These are phyloP conservation scores for Girardinus metallicus DNA, from an alignment of 2,797 vertebrate genomes.

Conservation along the genomic window DNA sequence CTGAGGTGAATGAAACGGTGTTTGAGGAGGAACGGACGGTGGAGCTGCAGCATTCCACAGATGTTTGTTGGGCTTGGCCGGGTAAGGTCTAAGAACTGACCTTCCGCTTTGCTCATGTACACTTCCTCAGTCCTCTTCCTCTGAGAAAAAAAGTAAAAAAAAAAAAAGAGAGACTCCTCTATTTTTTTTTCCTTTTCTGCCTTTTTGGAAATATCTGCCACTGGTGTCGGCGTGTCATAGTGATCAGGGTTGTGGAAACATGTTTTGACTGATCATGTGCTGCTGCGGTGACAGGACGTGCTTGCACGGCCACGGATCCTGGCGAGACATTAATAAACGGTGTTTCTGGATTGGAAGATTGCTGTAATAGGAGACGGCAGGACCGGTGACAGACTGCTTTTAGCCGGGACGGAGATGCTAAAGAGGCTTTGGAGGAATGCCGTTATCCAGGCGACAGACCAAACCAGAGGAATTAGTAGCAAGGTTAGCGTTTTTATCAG, in stretches of 20 bases:
- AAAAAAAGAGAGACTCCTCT: constrained; percentile 15
- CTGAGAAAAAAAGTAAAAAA: background rate
- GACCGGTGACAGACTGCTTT: background rate
- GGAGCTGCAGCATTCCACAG: constrained; percentile 66
- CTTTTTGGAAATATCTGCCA: constrained; percentile 30
- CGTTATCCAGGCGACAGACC: background rate
- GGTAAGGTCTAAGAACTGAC: constrained; percentile 30
- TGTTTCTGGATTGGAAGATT: constrained; percentile 29
- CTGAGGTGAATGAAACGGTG: constrained; percentile 22
- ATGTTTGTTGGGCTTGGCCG: constrained; percentile 63
- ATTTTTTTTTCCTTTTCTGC: background rate
- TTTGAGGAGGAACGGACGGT: constrained; percentile 12
- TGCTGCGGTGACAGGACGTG: constrained; percentile 26
- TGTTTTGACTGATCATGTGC: constrained; percentile 59
- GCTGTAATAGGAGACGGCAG: constrained; percentile 11
- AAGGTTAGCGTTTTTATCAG: background rate
- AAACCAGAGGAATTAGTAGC: background rate
- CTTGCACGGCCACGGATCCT: constrained; percentile 30
- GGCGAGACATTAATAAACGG: constrained; percentile 45
- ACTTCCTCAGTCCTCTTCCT: constrained; percentile 38
- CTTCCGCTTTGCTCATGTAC: constrained; percentile 47
- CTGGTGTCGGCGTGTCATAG: constrained; percentile 40
- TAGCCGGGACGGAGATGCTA: background rate
- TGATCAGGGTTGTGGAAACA: constrained; percentile 36
- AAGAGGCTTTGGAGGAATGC: background rate